Conservation (phyloP, 1,140 invertebrate species). For the Epicauta chinensis region DNA sequence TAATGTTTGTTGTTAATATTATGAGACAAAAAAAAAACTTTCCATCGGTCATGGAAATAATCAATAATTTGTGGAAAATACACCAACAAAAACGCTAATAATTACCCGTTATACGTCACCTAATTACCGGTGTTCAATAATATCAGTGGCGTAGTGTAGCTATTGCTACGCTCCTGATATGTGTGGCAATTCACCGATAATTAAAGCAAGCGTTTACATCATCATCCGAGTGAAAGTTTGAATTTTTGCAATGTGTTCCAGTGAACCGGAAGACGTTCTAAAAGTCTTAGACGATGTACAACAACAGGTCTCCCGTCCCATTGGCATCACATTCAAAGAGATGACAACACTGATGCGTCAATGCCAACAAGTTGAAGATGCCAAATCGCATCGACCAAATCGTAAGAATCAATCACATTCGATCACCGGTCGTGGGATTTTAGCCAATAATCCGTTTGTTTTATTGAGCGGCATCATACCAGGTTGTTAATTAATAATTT, state of each 20-base stretch:
- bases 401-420: conserved; percentile 21
- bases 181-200: no score
- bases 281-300: conserved; percentile 54
- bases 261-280: conserved; percentile 59
- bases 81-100: no score
- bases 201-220: no score
- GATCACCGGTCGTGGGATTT: conserved; percentile 42
- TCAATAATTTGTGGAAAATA: no score
- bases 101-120: no score
- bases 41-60: no score
- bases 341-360: conserved; percentile 71
- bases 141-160: no score
- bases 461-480: conserved; percentile 69
- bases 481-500: conserved; percentile 48
- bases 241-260: conserved; percentile 30
- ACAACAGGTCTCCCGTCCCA: conserved; percentile 50
- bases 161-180: no score
- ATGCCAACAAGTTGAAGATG: conserved; percentile 54
- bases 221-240: no score
- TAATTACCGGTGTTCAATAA: no score
- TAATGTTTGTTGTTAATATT: no score
- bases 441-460: conserved; percentile 57
- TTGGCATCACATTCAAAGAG: conserved; percentile 58
- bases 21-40: no score
- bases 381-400: conserved; percentile 3